Evolutionary conservation across 2,888 invertebrate genomes (phyloP).

Genomic region (Callyntrura guangdongensis): DNA sequence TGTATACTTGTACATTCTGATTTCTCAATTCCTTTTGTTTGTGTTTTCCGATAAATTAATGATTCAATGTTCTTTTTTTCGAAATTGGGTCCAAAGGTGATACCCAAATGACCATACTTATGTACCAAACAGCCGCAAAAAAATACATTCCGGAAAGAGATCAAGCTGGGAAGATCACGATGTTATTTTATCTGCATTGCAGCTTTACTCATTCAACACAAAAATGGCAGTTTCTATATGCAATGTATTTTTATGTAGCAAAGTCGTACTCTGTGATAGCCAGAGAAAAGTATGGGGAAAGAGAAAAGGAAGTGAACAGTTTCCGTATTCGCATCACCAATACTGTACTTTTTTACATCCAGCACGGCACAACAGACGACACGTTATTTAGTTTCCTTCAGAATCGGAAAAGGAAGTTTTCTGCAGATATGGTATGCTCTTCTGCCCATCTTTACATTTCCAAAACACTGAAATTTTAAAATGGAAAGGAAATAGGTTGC

Average conservation of each 20-base stretch:
- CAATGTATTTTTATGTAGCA: not conserved
- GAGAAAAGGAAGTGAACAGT: not conserved
- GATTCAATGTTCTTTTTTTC: not conserved
- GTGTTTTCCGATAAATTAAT: too few relatives aligned
- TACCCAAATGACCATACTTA: not conserved
- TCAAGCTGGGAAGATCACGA: conserved; percentile 28
- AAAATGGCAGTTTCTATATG: not conserved
- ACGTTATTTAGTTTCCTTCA: too few relatives aligned
- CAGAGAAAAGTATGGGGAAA: not conserved
- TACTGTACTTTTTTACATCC: not conserved
- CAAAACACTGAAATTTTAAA: not conserved
- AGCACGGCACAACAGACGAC: too few relatives aligned
- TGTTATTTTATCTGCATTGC: conserved; percentile 57
- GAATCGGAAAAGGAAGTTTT: not conserved
- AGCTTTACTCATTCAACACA: conserved; percentile 45
- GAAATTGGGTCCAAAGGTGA: not conserved
- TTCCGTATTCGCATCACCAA: conserved; percentile 10
- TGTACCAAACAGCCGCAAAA: too few relatives aligned
- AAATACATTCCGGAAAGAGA: conserved; percentile 2
- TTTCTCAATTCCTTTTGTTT: too few relatives aligned
- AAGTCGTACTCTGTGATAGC: not conserved
- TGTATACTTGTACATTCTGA: too few relatives aligned
- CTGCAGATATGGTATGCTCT: not conserved
- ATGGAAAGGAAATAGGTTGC: not conserved
- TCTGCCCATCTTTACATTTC: not conserved